Evolutionary conservation across 2,797 vertebrate species (phyloP).

Genomic region (Pangasius macronema): DNA sequence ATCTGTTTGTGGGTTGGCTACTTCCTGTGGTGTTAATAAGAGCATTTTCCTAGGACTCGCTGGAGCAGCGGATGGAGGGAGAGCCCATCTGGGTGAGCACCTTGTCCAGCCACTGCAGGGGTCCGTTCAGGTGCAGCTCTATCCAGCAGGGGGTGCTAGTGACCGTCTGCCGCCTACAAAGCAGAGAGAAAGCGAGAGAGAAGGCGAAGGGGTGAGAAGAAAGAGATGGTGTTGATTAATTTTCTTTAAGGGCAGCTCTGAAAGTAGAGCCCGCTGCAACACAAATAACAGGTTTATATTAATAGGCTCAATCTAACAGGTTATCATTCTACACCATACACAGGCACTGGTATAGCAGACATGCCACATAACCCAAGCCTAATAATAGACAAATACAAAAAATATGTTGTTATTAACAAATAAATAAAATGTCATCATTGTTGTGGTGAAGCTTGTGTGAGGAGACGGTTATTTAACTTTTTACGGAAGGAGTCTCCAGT

Average conservation of each 20-base stretch:
- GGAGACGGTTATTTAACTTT: background rate
- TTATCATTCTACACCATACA: background rate
- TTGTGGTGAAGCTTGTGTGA: background rate
- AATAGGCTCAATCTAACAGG: background rate
- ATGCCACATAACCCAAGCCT: background rate
- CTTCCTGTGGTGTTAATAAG: constrained; percentile 51
- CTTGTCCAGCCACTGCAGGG: constrained; percentile 98
- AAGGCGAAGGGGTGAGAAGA: background rate
- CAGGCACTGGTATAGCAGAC: background rate
- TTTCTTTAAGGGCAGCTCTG: background rate
- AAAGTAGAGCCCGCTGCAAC: background rate
- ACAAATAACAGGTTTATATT: background rate
- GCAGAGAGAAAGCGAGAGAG: background rate
- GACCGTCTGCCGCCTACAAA: constrained; percentile 90
- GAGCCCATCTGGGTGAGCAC: constrained; percentile 99
- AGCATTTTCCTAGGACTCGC: constrained; percentile 80
- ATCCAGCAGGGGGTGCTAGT: constrained; percentile 99
- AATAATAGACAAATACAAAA: background rate
- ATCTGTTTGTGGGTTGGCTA: constrained; percentile 40
- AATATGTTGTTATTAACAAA: background rate
- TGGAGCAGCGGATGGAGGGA: constrained; percentile 93
- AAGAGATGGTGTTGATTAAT: background rate
- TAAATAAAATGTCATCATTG: background rate
- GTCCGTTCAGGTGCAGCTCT: constrained; percentile 96
- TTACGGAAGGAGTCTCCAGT: background rate